A percentile compares a stretch with the other conserved stretches of the same genome.
These are phyloP conservation scores for Gobionotothen gibberifrons DNA, from an alignment of 2,797 vertebrate species.

Conservation along the genomic window DNA sequence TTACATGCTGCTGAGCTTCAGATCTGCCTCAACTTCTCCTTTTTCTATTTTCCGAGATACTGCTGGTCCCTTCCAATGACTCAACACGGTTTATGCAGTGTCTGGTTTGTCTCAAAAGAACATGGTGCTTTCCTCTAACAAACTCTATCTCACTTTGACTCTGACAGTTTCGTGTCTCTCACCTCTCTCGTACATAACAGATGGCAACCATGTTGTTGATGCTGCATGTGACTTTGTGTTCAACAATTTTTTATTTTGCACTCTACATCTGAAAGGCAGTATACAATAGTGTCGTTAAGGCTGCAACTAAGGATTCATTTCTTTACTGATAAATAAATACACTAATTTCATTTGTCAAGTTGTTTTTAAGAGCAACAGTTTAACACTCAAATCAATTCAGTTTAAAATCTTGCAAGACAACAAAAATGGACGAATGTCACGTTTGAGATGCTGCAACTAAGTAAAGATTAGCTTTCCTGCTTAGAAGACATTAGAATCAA, in stretches of 20 bases:
- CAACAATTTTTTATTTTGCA: background rate
- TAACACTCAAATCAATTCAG: background rate
- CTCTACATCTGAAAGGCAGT: background rate
- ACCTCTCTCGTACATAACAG: too few species aligned
- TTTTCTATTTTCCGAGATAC: constrained; percentile 46
- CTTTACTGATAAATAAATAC: background rate
- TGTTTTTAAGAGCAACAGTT: background rate
- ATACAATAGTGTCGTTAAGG: too few species aligned
- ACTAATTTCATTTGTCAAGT: background rate
- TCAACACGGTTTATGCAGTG: constrained; percentile 7
- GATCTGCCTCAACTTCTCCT: constrained; percentile 56
- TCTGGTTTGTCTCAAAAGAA: constrained; percentile 16
- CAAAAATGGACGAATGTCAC: background rate
- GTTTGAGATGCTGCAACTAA: background rate
- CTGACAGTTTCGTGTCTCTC: background rate
- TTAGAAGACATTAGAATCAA: background rate
- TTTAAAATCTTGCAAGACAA: background rate
- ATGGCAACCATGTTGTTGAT: background rate
- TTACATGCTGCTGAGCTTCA: constrained; percentile 15
- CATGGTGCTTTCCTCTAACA: background rate
- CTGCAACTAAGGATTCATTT: too few species aligned
- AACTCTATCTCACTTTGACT: background rate
- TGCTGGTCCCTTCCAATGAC: constrained; percentile 35
- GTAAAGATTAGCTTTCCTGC: background rate
- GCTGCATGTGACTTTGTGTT: background rate